A percentile compares a stretch with the other conserved stretches of the same genome.
Evolutionary conservation across 1,140 invertebrate genomes (phyloP).

Genomic region (Neodiprion virginianus): DNA sequence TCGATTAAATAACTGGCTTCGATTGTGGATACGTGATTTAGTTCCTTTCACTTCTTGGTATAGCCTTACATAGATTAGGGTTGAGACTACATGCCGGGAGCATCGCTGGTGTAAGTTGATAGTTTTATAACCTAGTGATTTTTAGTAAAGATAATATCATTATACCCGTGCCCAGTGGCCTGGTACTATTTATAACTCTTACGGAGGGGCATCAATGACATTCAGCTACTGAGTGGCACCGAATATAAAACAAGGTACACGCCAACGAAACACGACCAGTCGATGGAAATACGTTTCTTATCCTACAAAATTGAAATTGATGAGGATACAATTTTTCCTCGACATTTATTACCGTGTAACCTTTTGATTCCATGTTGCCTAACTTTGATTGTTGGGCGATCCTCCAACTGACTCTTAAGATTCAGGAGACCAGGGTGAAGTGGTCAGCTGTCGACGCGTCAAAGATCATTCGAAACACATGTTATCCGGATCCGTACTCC

Average conservation of each 20-base stretch:
- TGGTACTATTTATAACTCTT: constrained; percentile 4
- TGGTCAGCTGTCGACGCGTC: too few relatives aligned
- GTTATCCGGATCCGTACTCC: too few relatives aligned
- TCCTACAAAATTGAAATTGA: background rate
- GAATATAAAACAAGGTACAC: constrained; percentile 1
- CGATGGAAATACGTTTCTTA: background rate
- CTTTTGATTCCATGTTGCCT: background rate
- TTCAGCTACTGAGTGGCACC: constrained; percentile 6
- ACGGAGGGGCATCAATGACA: background rate
- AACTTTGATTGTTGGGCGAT: too few relatives aligned
- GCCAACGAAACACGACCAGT: background rate
- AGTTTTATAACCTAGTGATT: constrained; percentile 6
- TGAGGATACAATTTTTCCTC: background rate
- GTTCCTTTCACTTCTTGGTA: background rate
- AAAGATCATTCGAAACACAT: too few relatives aligned
- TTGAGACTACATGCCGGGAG: background rate
- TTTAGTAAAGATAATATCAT: background rate
- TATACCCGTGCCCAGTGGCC: background rate
- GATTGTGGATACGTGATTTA: constrained; percentile 5
- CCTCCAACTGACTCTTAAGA: too few relatives aligned
- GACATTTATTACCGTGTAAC: background rate
- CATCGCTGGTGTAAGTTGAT: background rate
- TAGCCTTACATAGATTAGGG: background rate
- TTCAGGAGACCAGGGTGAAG: too few relatives aligned
- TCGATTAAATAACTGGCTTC: constrained; percentile 3